Evolutionary conservation across 2,797 vertebrate species (phyloP).

Genomic region (Clarias pachynema): DNA sequence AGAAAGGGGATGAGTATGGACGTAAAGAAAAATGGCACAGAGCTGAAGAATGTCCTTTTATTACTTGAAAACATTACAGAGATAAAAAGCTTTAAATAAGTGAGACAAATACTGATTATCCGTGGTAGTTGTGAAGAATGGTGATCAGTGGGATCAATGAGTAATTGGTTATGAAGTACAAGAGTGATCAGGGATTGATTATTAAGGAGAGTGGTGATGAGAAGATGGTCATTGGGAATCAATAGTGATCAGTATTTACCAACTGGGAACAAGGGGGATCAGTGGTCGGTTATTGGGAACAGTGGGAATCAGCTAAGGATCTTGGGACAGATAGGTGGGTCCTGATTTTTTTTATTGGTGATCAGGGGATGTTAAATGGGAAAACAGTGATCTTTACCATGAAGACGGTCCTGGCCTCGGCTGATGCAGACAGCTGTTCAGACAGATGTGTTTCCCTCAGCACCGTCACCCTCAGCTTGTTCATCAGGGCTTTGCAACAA

Average conservation of each 20-base stretch:
- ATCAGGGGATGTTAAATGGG: too few species aligned
- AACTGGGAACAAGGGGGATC: background rate
- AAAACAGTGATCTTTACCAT: too few species aligned
- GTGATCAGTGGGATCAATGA: background rate
- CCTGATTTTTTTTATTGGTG: background rate
- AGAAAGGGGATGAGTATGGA: background rate
- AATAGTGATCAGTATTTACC: background rate
- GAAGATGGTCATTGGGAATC: background rate
- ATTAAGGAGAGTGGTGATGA: background rate
- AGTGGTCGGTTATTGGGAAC: background rate
- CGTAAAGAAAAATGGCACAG: background rate
- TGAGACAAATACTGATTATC: background rate
- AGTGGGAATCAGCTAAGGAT: background rate
- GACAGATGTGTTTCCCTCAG: too few species aligned
- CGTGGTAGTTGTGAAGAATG: too few species aligned
- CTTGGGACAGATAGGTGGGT: background rate
- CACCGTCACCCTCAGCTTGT: too few species aligned
- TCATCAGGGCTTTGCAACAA: too few species aligned
- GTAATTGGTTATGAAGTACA: background rate
- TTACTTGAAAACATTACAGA: background rate
- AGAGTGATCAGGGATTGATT: too few species aligned
- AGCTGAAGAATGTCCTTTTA: background rate
- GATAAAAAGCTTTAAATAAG: background rate
- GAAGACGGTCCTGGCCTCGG: too few species aligned
- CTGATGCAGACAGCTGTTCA: too few species aligned